Conservation (phyloP, 1,140 invertebrate species). For the Cyphomyrmex costatus region DNA sequence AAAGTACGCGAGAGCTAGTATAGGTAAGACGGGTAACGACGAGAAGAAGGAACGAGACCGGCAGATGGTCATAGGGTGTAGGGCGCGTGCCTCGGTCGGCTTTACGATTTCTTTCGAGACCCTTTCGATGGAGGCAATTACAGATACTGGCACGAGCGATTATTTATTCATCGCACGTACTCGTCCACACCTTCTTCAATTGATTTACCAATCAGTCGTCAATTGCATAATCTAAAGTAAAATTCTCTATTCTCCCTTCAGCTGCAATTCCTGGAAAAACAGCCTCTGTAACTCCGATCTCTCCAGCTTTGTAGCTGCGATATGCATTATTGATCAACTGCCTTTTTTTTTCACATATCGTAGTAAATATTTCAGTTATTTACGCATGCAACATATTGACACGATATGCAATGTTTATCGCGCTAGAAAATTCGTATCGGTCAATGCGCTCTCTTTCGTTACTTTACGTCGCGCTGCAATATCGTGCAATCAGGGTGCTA, state of each 20-base stretch:
- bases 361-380: conserved; percentile 35
- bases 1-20: conserved; percentile 18
- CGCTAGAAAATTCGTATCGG: conserved; percentile 47
- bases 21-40: conserved; percentile 40
- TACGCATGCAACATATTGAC: conserved; percentile 31
- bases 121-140: conserved; percentile 71
- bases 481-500: conserved; percentile 56
- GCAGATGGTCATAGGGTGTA: conserved; percentile 72
- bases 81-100: conserved; percentile 63
- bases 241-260: not conserved
- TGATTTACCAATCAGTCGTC: conserved; percentile 1
- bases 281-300: not conserved
- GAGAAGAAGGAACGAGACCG: conserved; percentile 24
- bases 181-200: not conserved
- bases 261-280: not conserved
- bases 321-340: conserved; percentile 16
- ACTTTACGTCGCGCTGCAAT: conserved; percentile 60
- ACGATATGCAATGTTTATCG: conserved; percentile 26
- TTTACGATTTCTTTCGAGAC: conserved; percentile 61
- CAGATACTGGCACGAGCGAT: conserved; percentile 36
- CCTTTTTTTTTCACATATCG: conserved; percentile 8
- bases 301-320: no score
- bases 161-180: conserved; percentile 9
- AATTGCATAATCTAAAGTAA: conserved; percentile 1
- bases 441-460: conserved; percentile 50